Base-by-base conservation (phyloP, 2,113 vertebrate genomes). In the Dipodomys ordii region DNA sequence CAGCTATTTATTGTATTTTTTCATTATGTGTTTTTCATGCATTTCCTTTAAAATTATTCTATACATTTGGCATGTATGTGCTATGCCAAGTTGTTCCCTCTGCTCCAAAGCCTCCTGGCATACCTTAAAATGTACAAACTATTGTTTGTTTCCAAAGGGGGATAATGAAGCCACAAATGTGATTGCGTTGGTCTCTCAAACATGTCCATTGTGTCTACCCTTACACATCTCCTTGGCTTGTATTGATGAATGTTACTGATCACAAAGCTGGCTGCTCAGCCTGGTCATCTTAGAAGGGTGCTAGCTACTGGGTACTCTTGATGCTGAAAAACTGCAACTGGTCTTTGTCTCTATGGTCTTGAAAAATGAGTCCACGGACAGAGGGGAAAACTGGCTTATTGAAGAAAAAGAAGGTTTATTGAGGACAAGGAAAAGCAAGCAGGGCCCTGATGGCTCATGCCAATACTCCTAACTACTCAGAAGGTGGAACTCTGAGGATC, bases 1-100 rank as follows among this genome's bases (percentile, higher is more conserved):
- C 77, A 96, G 92, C 91, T 94, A 94, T 94, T 97, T 93, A 96
- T 92, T 94, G 94, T 91, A 30, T 78, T 89, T 95, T 62, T 91
- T 32, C 80, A 89, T 91, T 92, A 88, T 94, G 27, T 25, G 87
- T 87, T 90, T 81, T 93, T 82, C 57, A 44, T 89, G 87, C 74
- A 71, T 89, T 96, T 95, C 87, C 90, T 95, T 95, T 78, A 90
- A 95, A 95, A 82, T 67, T 16, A 28, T 60, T 68, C 78, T 65
- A 30, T 62, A 73, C 32, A 3, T 93, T 93, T 82, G 57, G 64
- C 68, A 71, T 64, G 35, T 68, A 57, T 90, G 82, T 83, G 69
- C 73, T 71, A 4, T 87, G 80, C 81, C 81, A 72, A 73, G 62
- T 80, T 90, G 65, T 30, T 39, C 79, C 25, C 68, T 65, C 12